These are phyloP conservation scores for Ophraella communa DNA, from an alignment of 2,888 invertebrate species.

Conservation along the genomic window DNA sequence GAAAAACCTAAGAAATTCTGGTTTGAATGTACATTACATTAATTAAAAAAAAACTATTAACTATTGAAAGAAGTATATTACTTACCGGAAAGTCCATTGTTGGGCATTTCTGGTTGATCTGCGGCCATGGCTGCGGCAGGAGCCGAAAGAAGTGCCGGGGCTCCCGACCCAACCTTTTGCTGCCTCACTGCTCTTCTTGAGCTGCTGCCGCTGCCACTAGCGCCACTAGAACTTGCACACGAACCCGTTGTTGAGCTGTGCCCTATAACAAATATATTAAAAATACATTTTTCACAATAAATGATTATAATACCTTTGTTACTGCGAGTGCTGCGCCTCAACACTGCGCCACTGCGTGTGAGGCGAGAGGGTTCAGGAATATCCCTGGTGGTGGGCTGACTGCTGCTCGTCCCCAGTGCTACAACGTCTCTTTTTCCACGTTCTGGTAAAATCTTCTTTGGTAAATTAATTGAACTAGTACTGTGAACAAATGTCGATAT, in stretches of 20 bases:
- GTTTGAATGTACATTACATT: too few species aligned
- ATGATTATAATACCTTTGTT: conserved; percentile 56
- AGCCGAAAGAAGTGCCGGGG: conserved; percentile 46
- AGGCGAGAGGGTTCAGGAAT: conserved; percentile 63
- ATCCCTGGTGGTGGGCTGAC: conserved; percentile 45
- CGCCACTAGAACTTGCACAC: conserved; percentile 66
- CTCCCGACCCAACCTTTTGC: conserved; percentile 57
- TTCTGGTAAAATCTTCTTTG: conserved; percentile 36
- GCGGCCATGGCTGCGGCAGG: conserved; percentile 55
- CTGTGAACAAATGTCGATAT: conserved; percentile 7
- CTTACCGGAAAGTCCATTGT: conserved; percentile 56
- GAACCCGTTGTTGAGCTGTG: conserved; percentile 68
- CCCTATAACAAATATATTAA: conserved; percentile 43
- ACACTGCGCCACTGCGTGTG: conserved; percentile 61
- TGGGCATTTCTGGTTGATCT: conserved; percentile 57
- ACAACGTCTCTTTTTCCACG: conserved; percentile 55
- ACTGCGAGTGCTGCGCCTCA: conserved; percentile 63
- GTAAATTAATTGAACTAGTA: conserved; percentile 14
- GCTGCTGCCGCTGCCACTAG: conserved; percentile 57
- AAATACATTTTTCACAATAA: not conserved
- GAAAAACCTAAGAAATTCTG: too few species aligned
- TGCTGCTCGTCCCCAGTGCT: conserved; percentile 63
- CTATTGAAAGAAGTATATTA: not conserved
- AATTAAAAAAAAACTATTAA: not conserved
- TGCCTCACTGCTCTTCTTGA: conserved; percentile 57